phyloP scores from a whole-genome alignment of 2,113 vertebrate species.

The Panthera uncia region DNA sequence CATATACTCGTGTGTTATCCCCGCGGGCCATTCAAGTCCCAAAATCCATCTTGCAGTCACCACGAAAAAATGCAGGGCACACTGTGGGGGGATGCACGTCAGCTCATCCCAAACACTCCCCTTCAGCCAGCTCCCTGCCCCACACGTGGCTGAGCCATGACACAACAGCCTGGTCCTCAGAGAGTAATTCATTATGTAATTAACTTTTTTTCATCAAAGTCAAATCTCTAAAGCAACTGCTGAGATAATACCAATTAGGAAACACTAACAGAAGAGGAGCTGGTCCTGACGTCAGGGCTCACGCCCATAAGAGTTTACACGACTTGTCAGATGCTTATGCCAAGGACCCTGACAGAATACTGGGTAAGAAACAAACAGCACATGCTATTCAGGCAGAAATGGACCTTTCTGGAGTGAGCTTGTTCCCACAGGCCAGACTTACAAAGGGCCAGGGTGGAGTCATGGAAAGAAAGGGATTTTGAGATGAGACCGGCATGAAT shows the following conservation, averaged over 20 bases:
- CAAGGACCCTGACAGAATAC: slow-evolving; percentile 72
- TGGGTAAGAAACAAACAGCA: slow-evolving; percentile 81
- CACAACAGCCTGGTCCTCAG: slow-evolving; percentile 40
- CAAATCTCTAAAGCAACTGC: slow-evolving; percentile 76
- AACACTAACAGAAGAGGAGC: slow-evolving; percentile 80
- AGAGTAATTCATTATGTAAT: slow-evolving; percentile 80
- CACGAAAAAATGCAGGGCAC: slow-evolving; percentile 67
- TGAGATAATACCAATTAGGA: slow-evolving; percentile 77
- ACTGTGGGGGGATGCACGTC: slow-evolving; percentile 58
- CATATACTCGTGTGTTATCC: slow-evolving; percentile 33
- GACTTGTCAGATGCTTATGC: slow-evolving; percentile 80
- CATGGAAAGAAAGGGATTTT: slow-evolving; percentile 18
- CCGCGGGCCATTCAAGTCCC: slow-evolving; percentile 60
- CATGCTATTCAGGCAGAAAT: neutral
- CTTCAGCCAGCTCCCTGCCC: slow-evolving; percentile 63
- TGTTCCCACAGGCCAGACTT: neutral
- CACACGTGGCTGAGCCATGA: slow-evolving; percentile 77
- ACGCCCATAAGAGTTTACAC: slow-evolving; percentile 76
- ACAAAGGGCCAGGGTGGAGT: neutral
- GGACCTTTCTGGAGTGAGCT: neutral
- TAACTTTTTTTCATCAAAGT: slow-evolving; percentile 80
- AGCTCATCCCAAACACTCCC: slow-evolving; percentile 73
- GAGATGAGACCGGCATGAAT: neutral
- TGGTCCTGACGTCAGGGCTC: slow-evolving; percentile 81
- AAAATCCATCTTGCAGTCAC: slow-evolving; percentile 64